phyloP scores from a whole-genome alignment of 1,140 invertebrate genomes.

The Phocides pigmalion region DNA sequence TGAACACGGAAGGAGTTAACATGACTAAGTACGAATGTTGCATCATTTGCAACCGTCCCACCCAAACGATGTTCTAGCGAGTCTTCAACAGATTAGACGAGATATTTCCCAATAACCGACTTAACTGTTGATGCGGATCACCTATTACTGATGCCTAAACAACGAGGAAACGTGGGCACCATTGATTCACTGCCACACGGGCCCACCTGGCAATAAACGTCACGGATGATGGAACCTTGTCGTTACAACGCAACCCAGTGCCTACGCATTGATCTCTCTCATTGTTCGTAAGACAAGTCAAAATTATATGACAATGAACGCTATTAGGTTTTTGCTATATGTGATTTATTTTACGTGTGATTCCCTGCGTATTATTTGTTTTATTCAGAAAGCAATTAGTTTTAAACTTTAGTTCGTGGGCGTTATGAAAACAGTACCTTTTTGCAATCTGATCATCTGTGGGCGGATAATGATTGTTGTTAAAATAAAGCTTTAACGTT shows the following conservation, averaged over 20 bases:
- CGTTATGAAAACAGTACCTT: not conserved
- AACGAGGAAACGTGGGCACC: conserved; percentile 69
- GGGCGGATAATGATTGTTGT: conserved; percentile 6
- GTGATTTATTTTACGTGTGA: conserved; percentile 13
- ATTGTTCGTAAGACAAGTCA: conserved; percentile 55
- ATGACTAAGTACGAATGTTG: no score
- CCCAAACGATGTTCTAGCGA: conserved; percentile 8
- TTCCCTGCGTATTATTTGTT: conserved; percentile 7
- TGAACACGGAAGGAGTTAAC: no score
- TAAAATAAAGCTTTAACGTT: conserved; percentile 12
- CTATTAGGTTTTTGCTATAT: conserved; percentile 16
- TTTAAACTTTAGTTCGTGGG: not conserved
- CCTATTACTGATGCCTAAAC: conserved; percentile 57
- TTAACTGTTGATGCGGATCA: conserved; percentile 55
- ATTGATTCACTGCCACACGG: conserved; percentile 45
- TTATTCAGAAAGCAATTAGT: conserved; percentile 15
- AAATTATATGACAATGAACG: conserved; percentile 23
- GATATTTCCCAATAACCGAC: conserved; percentile 35
- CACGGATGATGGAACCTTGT: conserved; percentile 56
- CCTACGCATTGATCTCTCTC: conserved; percentile 63
- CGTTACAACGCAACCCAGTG: conserved; percentile 39
- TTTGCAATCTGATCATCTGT: conserved; percentile 2
- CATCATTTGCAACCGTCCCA: conserved; percentile 1
- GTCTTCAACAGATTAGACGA: conserved; percentile 15
- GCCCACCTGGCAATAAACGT: conserved; percentile 51